Evolutionary conservation across 2,113 vertebrate species (phyloP).

Genomic region (Apteryx owenii): DNA sequence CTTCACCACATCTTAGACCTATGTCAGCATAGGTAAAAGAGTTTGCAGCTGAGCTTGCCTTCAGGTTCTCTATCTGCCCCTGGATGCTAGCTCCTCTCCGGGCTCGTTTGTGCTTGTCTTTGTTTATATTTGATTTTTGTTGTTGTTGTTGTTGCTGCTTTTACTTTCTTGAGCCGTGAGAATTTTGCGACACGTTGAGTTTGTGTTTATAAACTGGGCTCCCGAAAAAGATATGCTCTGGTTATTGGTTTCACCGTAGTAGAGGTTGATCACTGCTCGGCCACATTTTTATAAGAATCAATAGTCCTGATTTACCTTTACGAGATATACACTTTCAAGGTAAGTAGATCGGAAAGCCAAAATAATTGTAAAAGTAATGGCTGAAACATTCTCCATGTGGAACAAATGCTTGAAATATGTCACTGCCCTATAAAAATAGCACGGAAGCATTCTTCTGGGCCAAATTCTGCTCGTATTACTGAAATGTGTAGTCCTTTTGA

Average conservation of each 20-base stretch:
- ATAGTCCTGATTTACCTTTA: neutral
- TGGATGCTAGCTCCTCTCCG: neutral
- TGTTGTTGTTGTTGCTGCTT: neutral
- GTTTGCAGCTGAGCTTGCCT: neutral
- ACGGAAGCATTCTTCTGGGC: neutral
- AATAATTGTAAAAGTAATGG: neutral
- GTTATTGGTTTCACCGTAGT: neutral
- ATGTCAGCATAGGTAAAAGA: neutral
- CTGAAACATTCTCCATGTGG: neutral
- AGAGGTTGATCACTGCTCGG: neutral
- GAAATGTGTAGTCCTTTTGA: neutral
- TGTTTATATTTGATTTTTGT: neutral
- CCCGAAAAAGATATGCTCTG: neutral
- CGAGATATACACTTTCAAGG: neutral
- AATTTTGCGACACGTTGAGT: neutral
- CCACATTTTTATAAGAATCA: neutral
- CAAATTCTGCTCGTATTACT: neutral
- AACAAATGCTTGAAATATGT: neutral
- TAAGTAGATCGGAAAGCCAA: neutral
- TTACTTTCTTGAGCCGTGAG: neutral
- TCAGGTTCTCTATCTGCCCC: neutral
- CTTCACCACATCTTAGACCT: neutral
- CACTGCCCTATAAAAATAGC: neutral
- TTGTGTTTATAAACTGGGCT: neutral
- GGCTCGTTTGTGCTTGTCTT: neutral